Evolutionary conservation across 2,888 invertebrate species (phyloP).

Genomic region (Euplexia lucipara): DNA sequence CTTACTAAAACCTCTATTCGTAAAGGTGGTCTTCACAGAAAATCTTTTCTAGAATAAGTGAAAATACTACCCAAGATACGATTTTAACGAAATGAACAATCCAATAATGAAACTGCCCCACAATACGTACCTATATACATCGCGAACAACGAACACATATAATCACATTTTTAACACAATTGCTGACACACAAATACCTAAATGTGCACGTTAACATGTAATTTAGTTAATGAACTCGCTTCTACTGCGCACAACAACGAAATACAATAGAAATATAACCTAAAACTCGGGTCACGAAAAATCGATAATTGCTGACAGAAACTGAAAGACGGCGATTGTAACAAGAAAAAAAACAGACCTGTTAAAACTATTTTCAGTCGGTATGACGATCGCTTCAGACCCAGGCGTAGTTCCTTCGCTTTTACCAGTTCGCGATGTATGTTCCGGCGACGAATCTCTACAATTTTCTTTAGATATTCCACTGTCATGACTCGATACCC

Average conservation of each 20-base stretch:
- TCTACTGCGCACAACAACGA: conserved; percentile 75
- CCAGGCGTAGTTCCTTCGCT: conserved; percentile 87
- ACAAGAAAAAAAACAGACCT: conserved; percentile 80
- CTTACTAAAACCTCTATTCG: conserved; percentile 8
- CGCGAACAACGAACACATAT: conserved; percentile 55
- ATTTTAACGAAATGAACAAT: conserved; percentile 35
- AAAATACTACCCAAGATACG: conserved; percentile 24
- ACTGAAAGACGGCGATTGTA: conserved; percentile 78
- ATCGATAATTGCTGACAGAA: conserved; percentile 82
- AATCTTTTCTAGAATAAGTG: conserved; percentile 15
- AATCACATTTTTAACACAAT: conserved; percentile 78
- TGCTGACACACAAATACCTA: conserved; percentile 78
- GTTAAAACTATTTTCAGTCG: conserved; percentile 84
- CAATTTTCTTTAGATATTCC: conserved; percentile 82
- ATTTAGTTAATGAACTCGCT: conserved; percentile 82
- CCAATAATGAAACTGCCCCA: conserved; percentile 29
- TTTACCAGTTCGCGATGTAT: conserved; percentile 84
- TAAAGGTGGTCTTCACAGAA: conserved; percentile 20
- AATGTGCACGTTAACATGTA: conserved; percentile 74
- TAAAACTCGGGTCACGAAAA: conserved; percentile 85
- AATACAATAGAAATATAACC: conserved; percentile 87
- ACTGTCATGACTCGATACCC: conserved; percentile 91
- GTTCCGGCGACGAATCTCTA: conserved; percentile 86
- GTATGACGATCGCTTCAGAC: conserved; percentile 85
- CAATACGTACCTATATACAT: conserved; percentile 75